A percentile compares a stretch with the other conserved stretches of the same genome.
Evolutionary conservation across 1,140 invertebrate genomes (phyloP).

Genomic region (Heliothis virescens): DNA sequence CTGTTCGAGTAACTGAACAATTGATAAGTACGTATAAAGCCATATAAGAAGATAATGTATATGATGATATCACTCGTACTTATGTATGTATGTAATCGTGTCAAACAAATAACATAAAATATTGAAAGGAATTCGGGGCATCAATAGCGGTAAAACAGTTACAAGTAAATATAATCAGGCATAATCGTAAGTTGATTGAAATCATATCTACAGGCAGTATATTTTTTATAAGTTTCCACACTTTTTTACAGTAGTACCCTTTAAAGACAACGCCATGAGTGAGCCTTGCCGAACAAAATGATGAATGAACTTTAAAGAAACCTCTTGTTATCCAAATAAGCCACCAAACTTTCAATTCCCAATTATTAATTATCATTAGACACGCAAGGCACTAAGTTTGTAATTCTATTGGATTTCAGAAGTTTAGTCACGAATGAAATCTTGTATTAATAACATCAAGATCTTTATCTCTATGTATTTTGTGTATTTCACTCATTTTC

Average conservation of each 20-base stretch:
- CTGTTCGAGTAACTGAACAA: conserved; percentile 14
- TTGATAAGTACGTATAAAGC: not conserved
- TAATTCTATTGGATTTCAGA: not conserved
- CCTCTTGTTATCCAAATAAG: not conserved
- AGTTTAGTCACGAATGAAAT: not conserved
- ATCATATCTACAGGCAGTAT: too few relatives aligned
- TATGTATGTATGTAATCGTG: not conserved
- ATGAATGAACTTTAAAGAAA: not conserved
- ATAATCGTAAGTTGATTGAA: too few relatives aligned
- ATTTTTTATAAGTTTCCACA: too few relatives aligned
- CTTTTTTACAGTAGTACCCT: too few relatives aligned
- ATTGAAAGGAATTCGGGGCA: too few relatives aligned
- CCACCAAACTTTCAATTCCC: not conserved
- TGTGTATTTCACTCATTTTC: too few relatives aligned
- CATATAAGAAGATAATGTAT: not conserved
- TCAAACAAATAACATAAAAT: too few relatives aligned
- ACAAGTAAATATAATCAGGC: too few relatives aligned
- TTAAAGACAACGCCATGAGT: too few relatives aligned
- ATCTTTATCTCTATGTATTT: too few relatives aligned
- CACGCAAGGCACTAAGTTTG: not conserved
- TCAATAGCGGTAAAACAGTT: too few relatives aligned
- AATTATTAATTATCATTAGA: not conserved
- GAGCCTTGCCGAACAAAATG: too few relatives aligned
- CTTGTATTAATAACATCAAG: not conserved
- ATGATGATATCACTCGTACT: conserved; percentile 14